phyloP scores from a whole-genome alignment of 2,888 invertebrate genomes.

The Anthophora plumipes region DNA sequence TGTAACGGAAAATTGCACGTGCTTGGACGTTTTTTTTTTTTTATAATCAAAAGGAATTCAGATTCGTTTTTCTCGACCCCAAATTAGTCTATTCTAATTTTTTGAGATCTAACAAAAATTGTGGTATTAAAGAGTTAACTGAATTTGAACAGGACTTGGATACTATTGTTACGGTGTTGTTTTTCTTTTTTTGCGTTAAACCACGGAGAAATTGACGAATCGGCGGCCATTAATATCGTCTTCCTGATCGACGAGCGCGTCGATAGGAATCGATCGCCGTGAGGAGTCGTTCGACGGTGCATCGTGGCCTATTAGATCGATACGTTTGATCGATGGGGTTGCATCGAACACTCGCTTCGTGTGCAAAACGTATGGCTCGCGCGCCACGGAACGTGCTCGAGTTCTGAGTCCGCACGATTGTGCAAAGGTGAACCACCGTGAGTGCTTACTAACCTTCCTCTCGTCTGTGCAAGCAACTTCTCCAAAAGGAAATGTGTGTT shows the following conservation, averaged over 20 bases:
- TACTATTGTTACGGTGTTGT: constrained; percentile 36
- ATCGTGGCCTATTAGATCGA: constrained; percentile 23
- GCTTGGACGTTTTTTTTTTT: too few relatives aligned
- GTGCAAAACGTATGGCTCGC: neutral
- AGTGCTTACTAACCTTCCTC: neutral
- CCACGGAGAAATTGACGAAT: constrained; percentile 1
- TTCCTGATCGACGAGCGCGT: constrained; percentile 13
- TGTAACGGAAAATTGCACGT: too few relatives aligned
- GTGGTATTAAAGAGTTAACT: too few relatives aligned
- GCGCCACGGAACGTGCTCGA: constrained; percentile 14
- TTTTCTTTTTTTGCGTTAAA: constrained; percentile 2
- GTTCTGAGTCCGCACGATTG: constrained; percentile 16
- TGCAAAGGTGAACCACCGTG: constrained; percentile 17
- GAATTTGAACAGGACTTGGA: constrained; percentile 1
- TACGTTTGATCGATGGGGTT: constrained; percentile 45
- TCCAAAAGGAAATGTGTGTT: neutral
- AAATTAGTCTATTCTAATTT: too few relatives aligned
- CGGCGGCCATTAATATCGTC: neutral
- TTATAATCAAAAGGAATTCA: too few relatives aligned
- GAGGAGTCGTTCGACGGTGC: neutral
- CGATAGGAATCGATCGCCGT: neutral
- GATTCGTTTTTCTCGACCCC: too few relatives aligned
- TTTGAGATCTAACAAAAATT: too few relatives aligned
- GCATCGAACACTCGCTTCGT: constrained; percentile 1
- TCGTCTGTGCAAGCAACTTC: constrained; percentile 5